Base-by-base conservation (phyloP, 1,140 invertebrate genomes). In the Idris sp. region DNA sequence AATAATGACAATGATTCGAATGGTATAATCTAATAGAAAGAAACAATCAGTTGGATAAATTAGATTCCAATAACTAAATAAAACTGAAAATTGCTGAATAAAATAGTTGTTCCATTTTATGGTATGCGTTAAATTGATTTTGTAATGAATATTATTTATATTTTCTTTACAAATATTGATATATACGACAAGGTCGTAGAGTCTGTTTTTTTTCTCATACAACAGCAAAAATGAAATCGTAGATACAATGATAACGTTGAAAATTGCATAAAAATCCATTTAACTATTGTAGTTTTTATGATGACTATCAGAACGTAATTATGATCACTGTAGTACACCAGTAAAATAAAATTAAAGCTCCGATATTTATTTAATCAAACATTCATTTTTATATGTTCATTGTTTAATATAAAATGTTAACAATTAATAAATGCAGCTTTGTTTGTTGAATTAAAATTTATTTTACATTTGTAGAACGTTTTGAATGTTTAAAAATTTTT, bases 1-100 rank as follows among this genome's bases (percentile, higher is more conserved):
- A n/a, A 30, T 8, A 31, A 31, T 31, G 30, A 31, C n/a, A 31
- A 31, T 40, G 7, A 26, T 48, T 48, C n/a, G 31, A 53, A 53
- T 26, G 13, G 26, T 13, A 30, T 1, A 7, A 53, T 38, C 48
- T 26, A 6, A 51, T 36, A 15, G 13, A 53, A 53, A 53, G 48
- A 36, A 51, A 53, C 48, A 53, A 38, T 53, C 19, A 19, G 25
- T 51, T 19, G 14, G 18, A 19, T 19, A n/a, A 33, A 48, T 48
- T 48, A 14, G 15, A 46, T 46, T 46, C 43, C 31, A 53, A 53
- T 26, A 53, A 53, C 19, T 25, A 26, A 22, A 53, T 26, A 26
- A 25, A 53, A 19, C 18, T 26, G 36, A 38, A 26, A 9, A 38
- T 36, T 38, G 19, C 48, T 36, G 19, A 3, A 25, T 53, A 8